These are phyloP conservation scores for Cephalotes varians DNA, from an alignment of 2,888 invertebrate species.

Conservation along the genomic window DNA sequence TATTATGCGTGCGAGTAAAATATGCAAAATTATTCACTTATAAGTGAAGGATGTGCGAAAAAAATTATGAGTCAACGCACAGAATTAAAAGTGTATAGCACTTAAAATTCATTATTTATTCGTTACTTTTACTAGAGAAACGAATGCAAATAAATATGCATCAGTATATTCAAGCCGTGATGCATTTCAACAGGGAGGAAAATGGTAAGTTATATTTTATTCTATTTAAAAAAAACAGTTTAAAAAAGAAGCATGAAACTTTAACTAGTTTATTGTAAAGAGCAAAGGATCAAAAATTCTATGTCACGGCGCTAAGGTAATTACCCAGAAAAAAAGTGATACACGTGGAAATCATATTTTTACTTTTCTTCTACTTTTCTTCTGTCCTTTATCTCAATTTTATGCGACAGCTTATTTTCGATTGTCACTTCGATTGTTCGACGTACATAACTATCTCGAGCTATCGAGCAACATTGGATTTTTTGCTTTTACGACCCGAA, in stretches of 20 bases:
- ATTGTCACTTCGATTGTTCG: not conserved
- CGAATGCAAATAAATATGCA: constrained; percentile 20
- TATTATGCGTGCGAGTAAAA: constrained; percentile 13
- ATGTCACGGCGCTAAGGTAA: not conserved
- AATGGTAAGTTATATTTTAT: not conserved
- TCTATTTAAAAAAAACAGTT: not conserved
- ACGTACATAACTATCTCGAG: not conserved
- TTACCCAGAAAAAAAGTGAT: not conserved
- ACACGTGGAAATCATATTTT: not conserved
- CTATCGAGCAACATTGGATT: not conserved
- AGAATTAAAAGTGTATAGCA: not conserved
- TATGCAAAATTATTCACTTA: constrained; percentile 34
- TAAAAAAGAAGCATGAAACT: not conserved
- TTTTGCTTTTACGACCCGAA: constrained; percentile 27
- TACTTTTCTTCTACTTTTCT: not conserved
- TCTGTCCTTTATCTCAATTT: not conserved
- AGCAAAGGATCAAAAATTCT: not conserved
- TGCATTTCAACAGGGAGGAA: too few relatives aligned
- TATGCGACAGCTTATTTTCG: not conserved
- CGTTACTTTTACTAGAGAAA: not conserved
- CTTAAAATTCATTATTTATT: constrained; percentile 18
- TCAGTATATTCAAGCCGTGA: not conserved
- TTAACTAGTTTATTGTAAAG: not conserved
- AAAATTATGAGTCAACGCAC: not conserved
- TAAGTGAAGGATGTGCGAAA: not conserved